These are phyloP conservation scores for Thamnophis sirtalis DNA, from an alignment of 2,113 vertebrate species.

Conservation along the genomic window DNA sequence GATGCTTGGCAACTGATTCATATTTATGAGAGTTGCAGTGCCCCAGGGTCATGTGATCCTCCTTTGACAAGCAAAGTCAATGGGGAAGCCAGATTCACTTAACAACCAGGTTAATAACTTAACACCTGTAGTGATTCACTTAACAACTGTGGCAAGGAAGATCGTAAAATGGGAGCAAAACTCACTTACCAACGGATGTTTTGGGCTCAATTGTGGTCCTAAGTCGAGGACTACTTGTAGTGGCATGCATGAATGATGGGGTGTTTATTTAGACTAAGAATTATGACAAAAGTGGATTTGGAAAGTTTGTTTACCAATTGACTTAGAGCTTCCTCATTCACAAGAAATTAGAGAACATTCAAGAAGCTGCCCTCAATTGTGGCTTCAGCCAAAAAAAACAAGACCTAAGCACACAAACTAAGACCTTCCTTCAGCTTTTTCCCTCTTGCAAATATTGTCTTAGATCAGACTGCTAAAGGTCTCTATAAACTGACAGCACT, in stretches of 20 bases:
- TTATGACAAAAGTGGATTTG: background rate
- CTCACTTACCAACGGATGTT: background rate
- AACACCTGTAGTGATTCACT: too few relatives aligned
- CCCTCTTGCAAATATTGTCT: background rate
- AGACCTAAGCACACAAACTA: background rate
- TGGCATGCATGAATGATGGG: background rate
- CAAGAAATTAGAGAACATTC: background rate
- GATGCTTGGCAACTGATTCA: background rate
- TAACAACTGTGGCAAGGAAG: too few relatives aligned
- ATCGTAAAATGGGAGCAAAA: too few relatives aligned
- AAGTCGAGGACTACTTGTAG: background rate
- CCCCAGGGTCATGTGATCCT: background rate
- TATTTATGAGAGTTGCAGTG: background rate
- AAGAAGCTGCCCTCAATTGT: background rate
- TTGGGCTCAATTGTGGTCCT: background rate
- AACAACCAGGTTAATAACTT: background rate
- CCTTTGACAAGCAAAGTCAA: background rate
- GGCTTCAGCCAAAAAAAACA: background rate
- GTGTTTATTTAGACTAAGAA: background rate
- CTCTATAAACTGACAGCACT: background rate
- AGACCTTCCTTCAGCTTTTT: background rate
- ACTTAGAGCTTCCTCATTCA: background rate
- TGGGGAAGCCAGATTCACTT: background rate
- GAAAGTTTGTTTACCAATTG: background rate
- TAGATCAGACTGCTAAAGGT: background rate